Percentiles rank a stretch among this genome's conserved stretches.
phyloP scores from a whole-genome alignment of 2,113 vertebrate genomes.

The Scomber japonicus region DNA sequence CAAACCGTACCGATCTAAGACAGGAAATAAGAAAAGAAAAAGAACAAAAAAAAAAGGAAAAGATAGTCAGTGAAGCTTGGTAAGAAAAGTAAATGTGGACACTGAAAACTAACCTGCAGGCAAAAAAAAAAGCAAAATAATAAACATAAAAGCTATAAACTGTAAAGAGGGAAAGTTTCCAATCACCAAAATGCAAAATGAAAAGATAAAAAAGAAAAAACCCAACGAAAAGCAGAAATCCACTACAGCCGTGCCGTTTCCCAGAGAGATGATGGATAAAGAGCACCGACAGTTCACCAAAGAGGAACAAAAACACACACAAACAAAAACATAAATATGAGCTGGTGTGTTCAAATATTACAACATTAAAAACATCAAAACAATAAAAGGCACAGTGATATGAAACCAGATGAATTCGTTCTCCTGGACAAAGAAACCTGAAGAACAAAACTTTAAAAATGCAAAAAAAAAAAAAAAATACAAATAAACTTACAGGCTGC shows the following conservation, averaged over 20 bases:
- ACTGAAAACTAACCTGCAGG: conserved; percentile 50
- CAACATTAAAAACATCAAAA: not conserved
- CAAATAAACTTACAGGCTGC: not conserved
- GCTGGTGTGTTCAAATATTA: not conserved
- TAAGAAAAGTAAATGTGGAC: not conserved
- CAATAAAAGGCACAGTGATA: not conserved
- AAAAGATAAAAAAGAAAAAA: conserved; percentile 26
- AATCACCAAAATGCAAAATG: conserved; percentile 30
- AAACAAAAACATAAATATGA: not conserved
- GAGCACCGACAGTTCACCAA: not conserved
- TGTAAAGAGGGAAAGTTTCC: not conserved
- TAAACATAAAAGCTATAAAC: too few species aligned
- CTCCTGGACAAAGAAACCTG: not conserved
- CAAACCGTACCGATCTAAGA: conserved; percentile 94
- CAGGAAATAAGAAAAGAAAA: conserved; percentile 46
- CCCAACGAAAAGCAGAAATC: conserved; percentile 13
- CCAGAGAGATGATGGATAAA: not conserved
- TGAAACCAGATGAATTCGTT: not conserved
- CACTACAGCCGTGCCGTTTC: not conserved
- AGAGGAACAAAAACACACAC: not conserved
- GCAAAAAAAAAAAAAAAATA: not conserved
- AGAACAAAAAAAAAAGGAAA: not conserved
- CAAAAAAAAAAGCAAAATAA: conserved; percentile 4
- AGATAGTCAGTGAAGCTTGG: not conserved
- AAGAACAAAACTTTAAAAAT: not conserved